Evolutionary conservation across 2,888 invertebrate genomes (phyloP).

Genomic region (Xestia ashworthii): DNA sequence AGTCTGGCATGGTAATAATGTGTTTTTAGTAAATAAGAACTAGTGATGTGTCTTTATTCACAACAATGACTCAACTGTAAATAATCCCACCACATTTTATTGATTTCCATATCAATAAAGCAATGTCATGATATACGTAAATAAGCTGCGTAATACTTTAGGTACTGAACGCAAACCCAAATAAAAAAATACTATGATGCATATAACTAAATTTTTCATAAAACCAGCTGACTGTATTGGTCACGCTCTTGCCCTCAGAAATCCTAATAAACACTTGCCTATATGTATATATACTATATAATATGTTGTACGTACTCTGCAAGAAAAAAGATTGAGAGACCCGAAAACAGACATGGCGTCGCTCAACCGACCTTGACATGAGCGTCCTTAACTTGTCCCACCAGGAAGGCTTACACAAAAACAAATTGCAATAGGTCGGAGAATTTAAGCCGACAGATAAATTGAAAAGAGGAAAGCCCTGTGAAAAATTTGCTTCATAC

Average conservation of each 20-base stretch:
- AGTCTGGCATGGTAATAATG: neutral
- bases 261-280: neutral
- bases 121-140: neutral
- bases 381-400: slow-evolving; percentile 13
- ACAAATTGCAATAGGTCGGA: slow-evolving; percentile 36
- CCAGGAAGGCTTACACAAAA: slow-evolving; percentile 35
- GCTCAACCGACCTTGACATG: slow-evolving; percentile 47
- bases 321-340: slow-evolving; percentile 10
- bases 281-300: neutral
- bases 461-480: slow-evolving; percentile 10
- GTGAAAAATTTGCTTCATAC: neutral
- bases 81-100: neutral
- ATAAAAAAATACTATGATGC: neutral
- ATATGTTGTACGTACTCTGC: slow-evolving; percentile 2
- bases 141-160: no score
- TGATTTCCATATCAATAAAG: no score
- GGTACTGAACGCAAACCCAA: neutral
- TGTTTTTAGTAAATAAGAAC: slow-evolving; percentile 3
- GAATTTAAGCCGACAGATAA: slow-evolving; percentile 8
- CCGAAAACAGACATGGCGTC: slow-evolving; percentile 53
- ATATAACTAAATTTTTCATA: slow-evolving; percentile 11
- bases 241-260: neutral
- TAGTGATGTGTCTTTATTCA: neutral
- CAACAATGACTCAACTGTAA: neutral
- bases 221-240: slow-evolving; percentile 5